A percentile compares a stretch with the other conserved stretches of the same genome.
These are phyloP conservation scores for Ceratosolen fusciceps DNA, from an alignment of 1,140 invertebrate genomes.

Conservation along the genomic window DNA sequence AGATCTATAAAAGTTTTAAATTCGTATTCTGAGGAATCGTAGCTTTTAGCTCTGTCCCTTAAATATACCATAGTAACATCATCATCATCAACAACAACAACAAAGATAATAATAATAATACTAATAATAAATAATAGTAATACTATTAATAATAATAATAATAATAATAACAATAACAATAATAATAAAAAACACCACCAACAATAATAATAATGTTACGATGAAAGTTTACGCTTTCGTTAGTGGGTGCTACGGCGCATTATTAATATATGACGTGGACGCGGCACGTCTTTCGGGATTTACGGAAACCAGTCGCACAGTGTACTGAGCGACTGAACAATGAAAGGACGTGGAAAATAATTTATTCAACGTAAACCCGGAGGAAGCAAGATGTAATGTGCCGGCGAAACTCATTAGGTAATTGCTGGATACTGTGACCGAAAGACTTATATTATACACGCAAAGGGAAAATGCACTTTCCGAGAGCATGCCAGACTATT, in stretches of 20 bases:
- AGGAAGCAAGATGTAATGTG: slow-evolving; percentile 2
- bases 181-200: too few species aligned
- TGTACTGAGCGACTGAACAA: slow-evolving; percentile 1
- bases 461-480: slow-evolving; percentile 13
- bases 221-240: too few species aligned
- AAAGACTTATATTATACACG: not conserved
- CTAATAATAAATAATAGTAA: too few species aligned
- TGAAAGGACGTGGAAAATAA: slow-evolving; percentile 18
- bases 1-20: too few species aligned
- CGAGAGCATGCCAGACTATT: not conserved
- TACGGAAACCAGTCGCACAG: not conserved
- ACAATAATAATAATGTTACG: too few species aligned
- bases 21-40: too few species aligned
- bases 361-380: not conserved
- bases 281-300: not conserved
- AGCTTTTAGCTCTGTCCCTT: not conserved
- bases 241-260: not conserved
- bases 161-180: too few species aligned
- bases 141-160: too few species aligned
- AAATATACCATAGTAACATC: too few species aligned
- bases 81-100: too few species aligned
- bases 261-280: not conserved
- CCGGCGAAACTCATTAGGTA: slow-evolving; percentile 32
- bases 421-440: slow-evolving; percentile 9
- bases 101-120: too few species aligned